A percentile compares a stretch with the other conserved stretches of the same genome.
Conservation (phyloP, 2,113 vertebrate species). For the Psettodes erumei region DNA sequence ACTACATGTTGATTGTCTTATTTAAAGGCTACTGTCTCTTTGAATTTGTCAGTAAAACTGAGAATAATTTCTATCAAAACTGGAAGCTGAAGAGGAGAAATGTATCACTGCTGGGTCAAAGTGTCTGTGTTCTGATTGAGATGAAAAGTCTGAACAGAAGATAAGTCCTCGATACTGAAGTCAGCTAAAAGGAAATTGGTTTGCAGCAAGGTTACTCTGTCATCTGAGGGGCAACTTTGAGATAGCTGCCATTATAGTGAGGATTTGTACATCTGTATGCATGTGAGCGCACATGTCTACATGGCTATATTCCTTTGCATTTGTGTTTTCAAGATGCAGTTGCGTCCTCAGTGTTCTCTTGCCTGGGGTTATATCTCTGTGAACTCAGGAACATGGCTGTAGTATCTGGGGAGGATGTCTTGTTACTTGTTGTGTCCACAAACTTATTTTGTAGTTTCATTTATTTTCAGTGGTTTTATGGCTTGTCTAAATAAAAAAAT, state of each 20-base stretch:
- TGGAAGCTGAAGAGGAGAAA: slow-evolving; percentile 5
- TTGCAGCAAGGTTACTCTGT: neutral
- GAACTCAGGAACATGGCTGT: too few species aligned
- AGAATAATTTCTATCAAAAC: slow-evolving; percentile 12
- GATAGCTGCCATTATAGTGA: neutral
- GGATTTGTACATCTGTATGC: neutral
- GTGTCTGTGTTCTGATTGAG: neutral
- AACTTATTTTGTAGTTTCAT: too few species aligned
- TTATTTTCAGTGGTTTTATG: too few species aligned
- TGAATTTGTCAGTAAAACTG: neutral
- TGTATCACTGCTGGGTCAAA: neutral
- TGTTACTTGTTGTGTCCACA: too few species aligned
- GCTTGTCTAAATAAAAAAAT: too few species aligned
- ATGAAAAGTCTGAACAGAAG: neutral
- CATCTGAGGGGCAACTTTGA: neutral
- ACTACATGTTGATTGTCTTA: slow-evolving; percentile 4
- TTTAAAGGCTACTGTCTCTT: slow-evolving; percentile 2
- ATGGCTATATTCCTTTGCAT: neutral
- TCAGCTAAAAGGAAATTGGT: neutral
- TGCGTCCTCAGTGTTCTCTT: slow-evolving; percentile 8
- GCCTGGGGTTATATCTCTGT: slow-evolving; percentile 16
- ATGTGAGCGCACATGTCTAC: neutral
- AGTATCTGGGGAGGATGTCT: too few species aligned
- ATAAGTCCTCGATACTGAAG: neutral
- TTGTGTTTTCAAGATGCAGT: slow-evolving; percentile 1